Conservation (phyloP, 2,888 invertebrate genomes). For the Lycophotia porphyrea region DNA sequence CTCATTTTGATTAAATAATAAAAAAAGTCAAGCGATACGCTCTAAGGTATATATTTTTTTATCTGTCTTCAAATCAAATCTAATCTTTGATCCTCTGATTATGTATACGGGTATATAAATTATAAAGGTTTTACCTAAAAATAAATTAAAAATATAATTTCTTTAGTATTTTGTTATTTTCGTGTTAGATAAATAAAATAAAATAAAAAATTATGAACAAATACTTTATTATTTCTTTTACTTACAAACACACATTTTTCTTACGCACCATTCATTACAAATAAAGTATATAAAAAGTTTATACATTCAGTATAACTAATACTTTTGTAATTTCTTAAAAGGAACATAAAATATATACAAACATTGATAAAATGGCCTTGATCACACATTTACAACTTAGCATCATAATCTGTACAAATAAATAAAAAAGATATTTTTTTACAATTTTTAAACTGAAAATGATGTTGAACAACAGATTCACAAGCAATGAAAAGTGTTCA, state of each 20-base stretch:
- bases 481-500: background rate
- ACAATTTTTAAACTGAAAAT: conserved; percentile 6
- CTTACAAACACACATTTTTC: conserved; percentile 46
- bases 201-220: conserved; percentile 22
- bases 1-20: no score
- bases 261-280: conserved; percentile 48
- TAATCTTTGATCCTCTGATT: conserved; percentile 11
- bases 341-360: conserved; percentile 42
- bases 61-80: background rate
- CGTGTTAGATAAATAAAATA: background rate
- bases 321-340: conserved; percentile 22
- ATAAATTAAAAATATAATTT: background rate
- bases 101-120: background rate
- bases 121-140: background rate
- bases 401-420: conserved; percentile 60
- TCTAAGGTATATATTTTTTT: background rate
- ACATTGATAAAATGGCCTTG: conserved; percentile 49
- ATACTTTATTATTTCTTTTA: conserved; percentile 57
- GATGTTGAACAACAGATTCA: background rate
- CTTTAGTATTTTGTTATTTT: background rate
- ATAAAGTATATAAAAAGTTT: conserved; percentile 24
- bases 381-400: conserved; percentile 60
- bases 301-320: conserved; percentile 22
- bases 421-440: conserved; percentile 28
- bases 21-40: no score